A percentile compares a stretch with the other conserved stretches of the same genome.
These are phyloP conservation scores for Sarcophaga peregrina DNA, from an alignment of 1,140 invertebrate genomes.

Conservation along the genomic window DNA sequence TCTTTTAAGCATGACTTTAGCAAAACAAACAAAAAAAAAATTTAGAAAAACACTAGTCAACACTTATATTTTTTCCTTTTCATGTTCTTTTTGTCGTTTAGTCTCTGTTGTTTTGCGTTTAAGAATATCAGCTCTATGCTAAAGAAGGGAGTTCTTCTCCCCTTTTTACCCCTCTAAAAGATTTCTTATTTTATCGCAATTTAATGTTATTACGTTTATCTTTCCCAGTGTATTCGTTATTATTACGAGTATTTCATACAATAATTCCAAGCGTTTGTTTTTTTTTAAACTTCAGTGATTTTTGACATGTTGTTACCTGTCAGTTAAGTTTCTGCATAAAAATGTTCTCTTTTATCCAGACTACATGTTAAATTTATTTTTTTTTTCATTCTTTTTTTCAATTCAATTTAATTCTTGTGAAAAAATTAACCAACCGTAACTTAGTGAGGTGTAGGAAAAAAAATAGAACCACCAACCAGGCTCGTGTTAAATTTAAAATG, in stretches of 20 bases:
- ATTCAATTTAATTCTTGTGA: constrained; percentile 7
- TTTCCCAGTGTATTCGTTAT: constrained; percentile 3
- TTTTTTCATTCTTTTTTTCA: not conserved
- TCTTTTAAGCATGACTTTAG: constrained; percentile 17
- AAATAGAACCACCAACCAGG: not conserved
- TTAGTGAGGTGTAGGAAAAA: not conserved
- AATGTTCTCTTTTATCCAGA: constrained; percentile 19
- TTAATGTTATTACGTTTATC: not conserved
- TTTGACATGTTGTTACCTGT: constrained; percentile 40
- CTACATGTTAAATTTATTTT: constrained; percentile 13
- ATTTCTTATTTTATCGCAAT: no score
- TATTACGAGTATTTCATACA: constrained; percentile 9
- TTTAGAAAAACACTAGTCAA: no score
- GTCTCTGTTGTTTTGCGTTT: no score
- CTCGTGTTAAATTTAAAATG: constrained; percentile 9
- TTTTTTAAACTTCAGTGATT: constrained; percentile 38
- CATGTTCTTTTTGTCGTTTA: no score
- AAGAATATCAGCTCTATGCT: no score
- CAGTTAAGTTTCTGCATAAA: constrained; percentile 35
- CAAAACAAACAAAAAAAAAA: not conserved
- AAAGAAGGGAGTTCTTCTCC: not conserved
- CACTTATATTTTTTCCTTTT: no score
- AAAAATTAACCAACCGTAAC: constrained; percentile 22
- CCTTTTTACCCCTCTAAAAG: not conserved
- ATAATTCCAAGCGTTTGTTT: not conserved